Evolutionary conservation across 2,797 vertebrate genomes (phyloP), one percentile per base, ranked within the genome.

Genomic region (Choloepus didactylus): DNA sequence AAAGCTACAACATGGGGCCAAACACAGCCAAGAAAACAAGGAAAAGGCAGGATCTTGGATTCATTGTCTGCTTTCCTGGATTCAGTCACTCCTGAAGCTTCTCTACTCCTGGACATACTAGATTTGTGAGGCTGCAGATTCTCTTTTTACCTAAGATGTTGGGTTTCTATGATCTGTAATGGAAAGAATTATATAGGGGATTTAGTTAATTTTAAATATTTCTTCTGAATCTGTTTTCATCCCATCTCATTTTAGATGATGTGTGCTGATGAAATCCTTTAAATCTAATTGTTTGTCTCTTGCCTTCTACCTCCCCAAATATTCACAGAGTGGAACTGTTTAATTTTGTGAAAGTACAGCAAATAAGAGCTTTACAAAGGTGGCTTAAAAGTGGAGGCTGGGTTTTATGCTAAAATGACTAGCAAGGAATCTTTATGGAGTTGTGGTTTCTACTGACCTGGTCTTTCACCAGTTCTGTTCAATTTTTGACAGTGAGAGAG

Each of bases 251-350:
- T 90, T 96, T 86, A 90, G 73, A 92, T 85, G 60, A 87, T 62
- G 49, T 86, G 83, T 90, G 64, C 46, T 93, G 62, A 94, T 86
- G 79, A 77, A 89, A 94, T 87, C 70, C 70, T 93, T 59, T 94
- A 95, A 95, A 93, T 95, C 83, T 88, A 95, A 80, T 96, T 96
- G 93, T 95, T 95, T 94, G 76, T 79, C 56, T 96, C 82, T 35
- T 95, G 73, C 85, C 86, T 95, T 91, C 83, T 96, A 92, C 86
- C 80, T 92, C 95, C 56, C 64, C 89, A 91, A 97, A 91, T 93
- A 89, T 72, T 91, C 80, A 38, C 81, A 96, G 60, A 85, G 41
- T 89, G 19, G 80, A 93, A 95, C 56, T 92, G 77, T 94, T 94
- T 87, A 75, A 86, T 94, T 95, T 93, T 90, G 84, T 87, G 86